Conservation (phyloP, 2,888 invertebrate species). For the Mythimna pallens region DNA sequence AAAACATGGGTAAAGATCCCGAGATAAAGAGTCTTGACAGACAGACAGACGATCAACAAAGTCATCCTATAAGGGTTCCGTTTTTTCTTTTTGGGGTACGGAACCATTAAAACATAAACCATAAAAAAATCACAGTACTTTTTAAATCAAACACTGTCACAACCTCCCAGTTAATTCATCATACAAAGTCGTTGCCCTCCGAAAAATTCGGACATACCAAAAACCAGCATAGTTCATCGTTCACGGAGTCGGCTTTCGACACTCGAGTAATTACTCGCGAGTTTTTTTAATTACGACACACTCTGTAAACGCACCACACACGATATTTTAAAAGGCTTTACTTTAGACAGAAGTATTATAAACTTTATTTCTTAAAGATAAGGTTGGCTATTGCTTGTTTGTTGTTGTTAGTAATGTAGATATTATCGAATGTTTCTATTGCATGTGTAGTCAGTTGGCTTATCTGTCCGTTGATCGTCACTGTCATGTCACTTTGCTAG, state of each 20-base stretch:
- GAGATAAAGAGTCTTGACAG: too few species aligned
- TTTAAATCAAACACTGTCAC: constrained; percentile 37
- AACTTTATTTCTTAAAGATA: background rate
- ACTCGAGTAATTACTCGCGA: constrained; percentile 66
- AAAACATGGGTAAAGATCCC: too few species aligned
- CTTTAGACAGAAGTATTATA: constrained; percentile 2
- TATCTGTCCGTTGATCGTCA: constrained; percentile 71
- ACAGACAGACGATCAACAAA: too few species aligned
- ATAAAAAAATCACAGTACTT: constrained; percentile 3
- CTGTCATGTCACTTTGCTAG: constrained; percentile 68
- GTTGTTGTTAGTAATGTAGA: constrained; percentile 59
- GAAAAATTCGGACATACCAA: constrained; percentile 71
- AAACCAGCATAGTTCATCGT: constrained; percentile 68
- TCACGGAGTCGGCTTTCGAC: constrained; percentile 69
- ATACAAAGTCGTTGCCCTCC: constrained; percentile 69
- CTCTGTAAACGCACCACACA: constrained; percentile 69
- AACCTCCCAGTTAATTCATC: constrained; percentile 49
- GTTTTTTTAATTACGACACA: constrained; percentile 77
- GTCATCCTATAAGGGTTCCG: too few species aligned
- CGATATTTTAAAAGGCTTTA: constrained; percentile 60
- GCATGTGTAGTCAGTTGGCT: constrained; percentile 68
- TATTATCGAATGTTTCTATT: constrained; percentile 72
- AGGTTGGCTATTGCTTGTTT: constrained; percentile 27
- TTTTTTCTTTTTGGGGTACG: too few species aligned
- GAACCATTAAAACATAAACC: background rate